Evolutionary conservation across 2,888 invertebrate species (phyloP), one percentile per base, ranked within the genome.

Genomic region (Patella depressa): DNA sequence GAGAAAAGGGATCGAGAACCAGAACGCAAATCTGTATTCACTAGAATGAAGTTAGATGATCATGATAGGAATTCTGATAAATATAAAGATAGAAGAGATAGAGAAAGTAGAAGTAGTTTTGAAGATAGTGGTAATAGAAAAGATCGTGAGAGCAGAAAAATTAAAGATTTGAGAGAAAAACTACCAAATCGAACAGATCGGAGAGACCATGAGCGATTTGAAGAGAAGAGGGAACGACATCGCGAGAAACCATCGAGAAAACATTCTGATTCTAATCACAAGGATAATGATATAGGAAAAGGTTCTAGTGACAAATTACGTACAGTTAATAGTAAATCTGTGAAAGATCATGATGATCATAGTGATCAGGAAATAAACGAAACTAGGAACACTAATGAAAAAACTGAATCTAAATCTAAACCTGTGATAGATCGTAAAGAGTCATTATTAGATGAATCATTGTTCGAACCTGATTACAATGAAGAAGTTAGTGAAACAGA

Each of bases 391-490:
- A 24, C n/a, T 55, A 53, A n/a, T 2, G 45, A 65, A 71, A 53
- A 15, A 19, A n/a, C 55, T 54, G 53, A 75, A 72, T 54, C 34
- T 53, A 73, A n/a, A 12, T 29, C 53, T 54, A 55, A 53, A 54
- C 24, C 19, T 7, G 74, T 79, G 1, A 53, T 82, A 45, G 85
- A 86, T 53, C 79, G 90, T 7, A 89, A 89, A 77, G 86, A 89
- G 24, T 89, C 90, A 1, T 80, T 88, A 29, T 81, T 88, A 69
- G 90, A 89, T 76, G 89, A 90, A 79, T 83, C 88, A 1, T 83
- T 84, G 74, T 90, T 90, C 85, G 89, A 85, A 59, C 90, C 90
- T 0, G 89, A 90, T 80, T 90, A 90, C 81, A 84, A 86, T 19
- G 89, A 88, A 19, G 81, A 73, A 19, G 53, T 81, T 82, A 76